Evolutionary conservation across 2,797 vertebrate genomes (phyloP).

Genomic region (Alcedo atthis): DNA sequence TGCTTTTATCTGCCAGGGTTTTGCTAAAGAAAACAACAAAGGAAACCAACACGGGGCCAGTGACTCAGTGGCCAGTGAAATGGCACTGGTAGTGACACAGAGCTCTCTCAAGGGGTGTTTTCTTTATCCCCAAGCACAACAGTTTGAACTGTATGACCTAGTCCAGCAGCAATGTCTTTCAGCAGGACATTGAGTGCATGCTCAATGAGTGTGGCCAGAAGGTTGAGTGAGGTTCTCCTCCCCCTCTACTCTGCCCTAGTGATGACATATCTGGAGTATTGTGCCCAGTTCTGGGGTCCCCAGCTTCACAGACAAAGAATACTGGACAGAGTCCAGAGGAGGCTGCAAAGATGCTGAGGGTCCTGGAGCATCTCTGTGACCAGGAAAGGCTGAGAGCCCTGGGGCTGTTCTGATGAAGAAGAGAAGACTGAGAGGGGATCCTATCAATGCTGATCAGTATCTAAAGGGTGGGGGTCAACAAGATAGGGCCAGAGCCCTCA

Average conservation of each 20-base stretch:
- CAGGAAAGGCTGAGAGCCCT: neutral
- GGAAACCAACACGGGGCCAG: rapidly evolving
- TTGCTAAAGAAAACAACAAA: neutral
- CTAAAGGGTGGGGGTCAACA: neutral
- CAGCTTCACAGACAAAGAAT: neutral
- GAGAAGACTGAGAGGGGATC: neutral
- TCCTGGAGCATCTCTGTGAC: neutral
- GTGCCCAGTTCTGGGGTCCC: neutral
- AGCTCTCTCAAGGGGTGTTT: rapidly evolving
- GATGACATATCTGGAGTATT: neutral
- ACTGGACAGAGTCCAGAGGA: neutral
- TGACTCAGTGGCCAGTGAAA: neutral
- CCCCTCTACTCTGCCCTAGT: neutral
- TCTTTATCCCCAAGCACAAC: neutral
- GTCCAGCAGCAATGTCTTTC: neutral
- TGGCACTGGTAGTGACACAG: neutral
- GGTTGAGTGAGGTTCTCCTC: too few relatives aligned
- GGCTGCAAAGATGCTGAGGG: neutral
- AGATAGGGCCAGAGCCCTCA: neutral
- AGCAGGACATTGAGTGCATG: too few relatives aligned
- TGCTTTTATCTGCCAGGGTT: neutral
- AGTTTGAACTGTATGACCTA: neutral
- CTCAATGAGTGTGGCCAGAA: too few relatives aligned
- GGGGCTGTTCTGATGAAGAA: neutral
- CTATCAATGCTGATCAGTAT: neutral